Conservation (phyloP, 2,113 vertebrate genomes). For the Lates calcarifer region DNA sequence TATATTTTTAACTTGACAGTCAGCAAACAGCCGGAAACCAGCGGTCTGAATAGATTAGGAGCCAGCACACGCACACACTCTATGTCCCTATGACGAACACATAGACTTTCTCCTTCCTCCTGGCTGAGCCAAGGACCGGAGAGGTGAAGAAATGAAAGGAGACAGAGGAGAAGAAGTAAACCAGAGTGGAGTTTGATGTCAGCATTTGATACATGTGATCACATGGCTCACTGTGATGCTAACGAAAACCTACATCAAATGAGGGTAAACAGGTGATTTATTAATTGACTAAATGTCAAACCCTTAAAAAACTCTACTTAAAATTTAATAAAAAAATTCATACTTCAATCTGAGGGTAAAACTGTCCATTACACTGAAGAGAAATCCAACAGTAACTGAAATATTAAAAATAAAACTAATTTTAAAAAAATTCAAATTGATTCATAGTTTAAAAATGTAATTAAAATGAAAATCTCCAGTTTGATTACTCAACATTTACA, state of each 20-base stretch:
- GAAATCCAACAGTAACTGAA: neutral
- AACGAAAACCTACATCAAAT: neutral
- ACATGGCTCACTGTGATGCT: neutral
- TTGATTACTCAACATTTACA: neutral
- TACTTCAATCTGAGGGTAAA: neutral
- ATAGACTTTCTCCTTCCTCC: constrained; percentile 41
- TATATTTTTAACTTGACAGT: constrained; percentile 61
- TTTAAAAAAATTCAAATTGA: neutral
- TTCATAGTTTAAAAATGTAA: neutral
- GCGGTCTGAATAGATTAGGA: constrained; percentile 30
- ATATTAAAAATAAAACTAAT: neutral
- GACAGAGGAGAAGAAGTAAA: neutral
- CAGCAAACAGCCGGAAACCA: constrained; percentile 56
- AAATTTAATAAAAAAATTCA: neutral
- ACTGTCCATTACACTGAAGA: too few species aligned
- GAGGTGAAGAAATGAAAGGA: constrained; percentile 5
- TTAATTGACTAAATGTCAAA: neutral
- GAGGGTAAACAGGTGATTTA: neutral
- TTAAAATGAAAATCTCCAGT: too few species aligned
- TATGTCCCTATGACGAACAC: neutral
- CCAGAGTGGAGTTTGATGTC: neutral
- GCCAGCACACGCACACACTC: neutral
- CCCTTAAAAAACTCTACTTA: neutral
- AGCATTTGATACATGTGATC: too few species aligned
- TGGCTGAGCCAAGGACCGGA: neutral